Base-by-base conservation (phyloP, 1,140 invertebrate species). In the Papilio machaon region DNA sequence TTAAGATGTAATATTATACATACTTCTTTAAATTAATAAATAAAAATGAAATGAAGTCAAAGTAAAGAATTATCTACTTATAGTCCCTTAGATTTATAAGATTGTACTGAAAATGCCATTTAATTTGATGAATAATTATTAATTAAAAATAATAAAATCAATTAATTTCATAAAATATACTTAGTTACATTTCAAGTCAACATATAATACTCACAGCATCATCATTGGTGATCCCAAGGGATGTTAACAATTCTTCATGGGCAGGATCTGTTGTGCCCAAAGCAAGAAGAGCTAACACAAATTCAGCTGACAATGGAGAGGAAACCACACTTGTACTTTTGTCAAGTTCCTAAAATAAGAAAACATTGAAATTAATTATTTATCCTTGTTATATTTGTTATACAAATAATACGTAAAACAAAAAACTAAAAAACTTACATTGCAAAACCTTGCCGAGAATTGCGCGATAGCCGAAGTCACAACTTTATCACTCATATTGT, bases 361-460 rank as follows among this genome's bases (percentile, higher is more conserved):
- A 82, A 77, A 82, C 77, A 43, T 19, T 70, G 77, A n/a, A 30
- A 75, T 60, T 82, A 70, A 79, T 75, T 58, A 8, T 38, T 38
- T 2, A 38, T 38, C 6, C 38, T 38, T 58, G 54, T 58, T 54
- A 54, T 7, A 5, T 58, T 58, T 23, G 47, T 47, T 11, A 70
- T 17, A 54, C 43, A 73, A 81, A 74, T 81, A 78, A 52, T 76
- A 83, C 52, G 64, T 30, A 74, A 67, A n/a, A 58, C 79, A 79
- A 80, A 73, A 79, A 8, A 83, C 73, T 82, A 47, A n/a, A 75
- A 52, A 54, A 91, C 92, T 92, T 86, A 94, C 92, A 90, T 92
- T 90, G 76, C 88, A 90, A 73, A 94, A 93, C 81, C 91, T 91
- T 4, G 90, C 88, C 11, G 92, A 92, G 81, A 94, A 94, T 78